Base-by-base conservation (phyloP, 2,113 vertebrate genomes). In the Amphiprion percula region DNA sequence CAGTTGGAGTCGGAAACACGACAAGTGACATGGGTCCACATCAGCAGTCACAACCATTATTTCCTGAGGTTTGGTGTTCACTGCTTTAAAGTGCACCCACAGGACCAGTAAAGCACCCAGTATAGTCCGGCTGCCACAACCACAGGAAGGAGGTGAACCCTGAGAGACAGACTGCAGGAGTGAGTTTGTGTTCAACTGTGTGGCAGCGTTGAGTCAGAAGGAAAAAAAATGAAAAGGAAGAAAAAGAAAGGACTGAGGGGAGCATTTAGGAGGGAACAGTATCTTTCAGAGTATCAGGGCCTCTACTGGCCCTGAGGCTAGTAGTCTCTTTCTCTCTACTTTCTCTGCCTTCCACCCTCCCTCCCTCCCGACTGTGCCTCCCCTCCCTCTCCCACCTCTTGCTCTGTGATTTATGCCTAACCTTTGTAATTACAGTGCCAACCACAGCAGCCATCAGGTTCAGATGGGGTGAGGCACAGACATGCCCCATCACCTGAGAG, bases 391-490 rank as follows among this genome's bases (percentile, higher is more conserved):
- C 58, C 54, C 39, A 17, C 55, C 73, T 77, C 53, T 73, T 11
- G 21, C 70, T 73, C 62, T 79, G 78, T 91, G 90, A 94, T 91
- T 93, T 92, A 91, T 90, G 67, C 39, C 81, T 79, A 75, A 79
- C 85, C 78, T 85, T 63, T 86, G 75, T 92, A 91, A 94, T 93
- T 91, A 91, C 80, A 81, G 80, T 68, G 88, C 87, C 84, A 89
- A 85, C 77, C 53, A 16, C 84, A 80, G 83, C 72, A 87, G 87
- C 73, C 76, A 11, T 87, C 88, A 89, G 83, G 85, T 90, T 94
- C 67, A 91, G 85, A 52, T 74, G 55, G 85, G 90, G 87, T 88
- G 84, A 91, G 65, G 92, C 65, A 87, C 90, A 87, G 85, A 90
- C 91, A 88, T 90, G 91, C 80, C 89, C 89, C 82, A 84, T 86